Evolutionary conservation across 2,797 vertebrate genomes (phyloP).

Genomic region (Amniataba percoides): DNA sequence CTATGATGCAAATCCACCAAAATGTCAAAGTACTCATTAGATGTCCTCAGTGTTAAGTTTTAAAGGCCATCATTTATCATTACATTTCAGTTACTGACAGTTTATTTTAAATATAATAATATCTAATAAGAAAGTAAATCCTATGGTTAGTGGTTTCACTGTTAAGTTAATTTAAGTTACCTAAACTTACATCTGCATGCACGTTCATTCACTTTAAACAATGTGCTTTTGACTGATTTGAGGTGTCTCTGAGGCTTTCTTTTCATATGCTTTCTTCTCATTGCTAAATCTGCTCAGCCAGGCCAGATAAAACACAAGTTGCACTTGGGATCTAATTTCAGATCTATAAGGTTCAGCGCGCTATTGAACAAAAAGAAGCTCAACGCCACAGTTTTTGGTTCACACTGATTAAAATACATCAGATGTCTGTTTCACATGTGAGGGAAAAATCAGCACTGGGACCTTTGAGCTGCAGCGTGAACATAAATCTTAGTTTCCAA

Average conservation of each 20-base stretch:
- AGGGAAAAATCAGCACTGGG: conserved; percentile 8
- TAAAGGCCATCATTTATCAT: not conserved
- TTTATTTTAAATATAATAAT: not conserved
- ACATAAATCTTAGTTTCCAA: conserved; percentile 34
- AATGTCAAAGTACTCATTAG: not conserved
- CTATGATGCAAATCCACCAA: not conserved
- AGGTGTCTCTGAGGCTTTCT: conserved; percentile 17
- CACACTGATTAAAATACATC: conserved; percentile 47
- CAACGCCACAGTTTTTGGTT: conserved; percentile 25
- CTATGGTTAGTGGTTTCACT: not conserved
- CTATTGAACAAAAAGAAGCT: conserved; percentile 40
- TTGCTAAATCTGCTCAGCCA: conserved; percentile 50
- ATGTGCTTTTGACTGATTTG: conserved; percentile 13
- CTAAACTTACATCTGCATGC: conserved; percentile 1
- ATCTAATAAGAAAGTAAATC: not conserved
- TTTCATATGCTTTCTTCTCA: conserved; percentile 28
- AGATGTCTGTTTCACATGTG: conserved; percentile 20
- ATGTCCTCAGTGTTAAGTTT: not conserved
- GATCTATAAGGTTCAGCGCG: conserved; percentile 28
- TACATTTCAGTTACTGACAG: not conserved
- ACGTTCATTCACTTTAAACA: conserved; percentile 7
- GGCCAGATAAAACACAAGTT: conserved; percentile 20
- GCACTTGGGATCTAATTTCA: conserved; percentile 37
- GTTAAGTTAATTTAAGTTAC: not conserved
- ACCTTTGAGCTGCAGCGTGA: conserved; percentile 15